Evolutionary conservation across 2,113 vertebrate species (phyloP).

Genomic region (Archilochus colubris): DNA sequence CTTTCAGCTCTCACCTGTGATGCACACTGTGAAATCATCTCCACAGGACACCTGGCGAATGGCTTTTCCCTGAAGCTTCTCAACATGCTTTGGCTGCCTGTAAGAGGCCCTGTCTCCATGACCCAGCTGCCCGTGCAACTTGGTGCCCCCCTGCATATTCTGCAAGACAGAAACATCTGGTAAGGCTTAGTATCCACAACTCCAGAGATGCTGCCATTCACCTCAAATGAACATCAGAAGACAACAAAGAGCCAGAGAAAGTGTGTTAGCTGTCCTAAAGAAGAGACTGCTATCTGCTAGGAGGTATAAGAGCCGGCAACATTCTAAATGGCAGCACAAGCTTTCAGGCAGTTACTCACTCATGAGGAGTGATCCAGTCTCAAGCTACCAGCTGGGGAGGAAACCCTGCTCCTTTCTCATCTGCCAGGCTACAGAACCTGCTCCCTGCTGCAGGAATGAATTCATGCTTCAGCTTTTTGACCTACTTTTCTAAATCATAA

Average conservation of each 20-base stretch:
- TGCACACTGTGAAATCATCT: constrained; percentile 93
- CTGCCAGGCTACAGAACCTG: background rate
- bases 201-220: background rate
- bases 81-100: constrained; percentile 93
- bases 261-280: background rate
- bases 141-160: constrained; percentile 96
- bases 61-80: constrained; percentile 93
- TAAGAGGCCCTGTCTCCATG: constrained; percentile 97
- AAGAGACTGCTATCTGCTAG: background rate
- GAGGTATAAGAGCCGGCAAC: background rate
- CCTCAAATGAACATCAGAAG: background rate
- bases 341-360: background rate
- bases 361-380: background rate
- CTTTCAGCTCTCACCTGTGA: constrained; percentile 83
- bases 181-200: background rate
- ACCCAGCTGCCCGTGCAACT: constrained; percentile 95
- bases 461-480: background rate
- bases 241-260: background rate
- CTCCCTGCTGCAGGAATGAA: background rate
- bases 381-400: background rate
- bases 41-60: constrained; percentile 95
- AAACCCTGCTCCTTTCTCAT: background rate
- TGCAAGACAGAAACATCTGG: constrained; percentile 64
- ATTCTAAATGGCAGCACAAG: background rate
- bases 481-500: background rate